These are phyloP conservation scores for Gasterosteus aculeatus DNA, from an alignment of 2,113 vertebrate genomes.

Conservation along the genomic window DNA sequence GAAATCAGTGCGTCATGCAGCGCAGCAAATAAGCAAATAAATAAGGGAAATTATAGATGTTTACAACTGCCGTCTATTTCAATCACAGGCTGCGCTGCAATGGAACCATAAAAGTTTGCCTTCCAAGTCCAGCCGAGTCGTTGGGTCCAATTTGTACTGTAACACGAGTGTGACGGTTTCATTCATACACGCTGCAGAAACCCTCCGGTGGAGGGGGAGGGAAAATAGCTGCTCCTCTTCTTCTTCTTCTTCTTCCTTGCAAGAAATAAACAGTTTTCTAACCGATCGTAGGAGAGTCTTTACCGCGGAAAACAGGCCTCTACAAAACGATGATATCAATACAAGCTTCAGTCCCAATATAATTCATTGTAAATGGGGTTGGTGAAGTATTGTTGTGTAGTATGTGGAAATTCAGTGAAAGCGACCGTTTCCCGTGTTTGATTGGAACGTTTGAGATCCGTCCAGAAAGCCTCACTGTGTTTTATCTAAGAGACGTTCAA, in stretches of 20 bases:
- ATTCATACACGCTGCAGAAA: conserved; percentile 30
- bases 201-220: neutral
- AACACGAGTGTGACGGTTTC: conserved; percentile 36
- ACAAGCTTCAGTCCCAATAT: too few species aligned
- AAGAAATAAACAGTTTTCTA: neutral
- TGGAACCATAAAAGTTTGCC: conserved; percentile 23
- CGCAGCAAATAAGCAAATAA: conserved; percentile 57
- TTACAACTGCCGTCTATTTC: conserved; percentile 49
- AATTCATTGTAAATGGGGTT: too few species aligned
- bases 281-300: too few species aligned
- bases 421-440: too few species aligned
- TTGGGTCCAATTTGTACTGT: conserved; percentile 38
- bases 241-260: too few species aligned
- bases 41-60: conserved; percentile 43
- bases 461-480: too few species aligned
- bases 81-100: conserved; percentile 25
- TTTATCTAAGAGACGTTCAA: too few species aligned
- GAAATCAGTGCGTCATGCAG: conserved; percentile 7
- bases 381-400: too few species aligned
- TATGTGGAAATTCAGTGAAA: too few species aligned
- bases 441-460: too few species aligned
- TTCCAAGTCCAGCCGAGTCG: neutral
- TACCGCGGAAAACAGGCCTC: too few species aligned
- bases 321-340: too few species aligned
- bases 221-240: neutral